Conservation (phyloP, 2,113 vertebrate genomes). For the Tichodroma muraria region DNA sequence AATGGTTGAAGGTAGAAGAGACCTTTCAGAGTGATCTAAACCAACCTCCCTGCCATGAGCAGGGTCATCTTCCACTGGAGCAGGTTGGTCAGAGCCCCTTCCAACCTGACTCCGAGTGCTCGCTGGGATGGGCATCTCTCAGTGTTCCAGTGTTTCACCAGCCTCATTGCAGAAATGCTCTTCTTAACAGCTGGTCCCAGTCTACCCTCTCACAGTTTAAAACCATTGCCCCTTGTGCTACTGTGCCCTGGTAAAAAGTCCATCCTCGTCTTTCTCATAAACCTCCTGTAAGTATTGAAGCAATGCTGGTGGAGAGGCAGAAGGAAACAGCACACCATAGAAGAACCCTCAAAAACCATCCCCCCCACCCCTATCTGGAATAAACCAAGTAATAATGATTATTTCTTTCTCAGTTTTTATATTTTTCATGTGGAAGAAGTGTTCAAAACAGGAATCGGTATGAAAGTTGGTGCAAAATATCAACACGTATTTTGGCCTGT, state of each 20-base stretch:
- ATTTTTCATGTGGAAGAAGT: not conserved
- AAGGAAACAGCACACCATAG: not conserved
- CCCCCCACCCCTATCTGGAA: too few species aligned
- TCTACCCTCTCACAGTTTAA: not conserved
- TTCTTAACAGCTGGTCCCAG: not conserved
- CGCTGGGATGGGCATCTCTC: not conserved
- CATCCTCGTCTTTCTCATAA: not conserved
- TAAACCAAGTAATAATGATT: not conserved
- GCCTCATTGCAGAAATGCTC: not conserved
- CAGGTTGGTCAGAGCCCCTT: not conserved
- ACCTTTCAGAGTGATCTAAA: not conserved
- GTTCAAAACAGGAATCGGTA: not conserved
- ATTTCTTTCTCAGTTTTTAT: not conserved
- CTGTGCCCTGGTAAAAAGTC: not conserved
- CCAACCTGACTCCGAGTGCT: not conserved
- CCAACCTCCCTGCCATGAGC: accelerated
- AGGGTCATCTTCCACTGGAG: too few species aligned
- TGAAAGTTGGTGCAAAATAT: not conserved
- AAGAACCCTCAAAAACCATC: not conserved
- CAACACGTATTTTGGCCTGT: not conserved
- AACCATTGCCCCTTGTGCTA: not conserved
- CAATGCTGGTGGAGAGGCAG: not conserved
- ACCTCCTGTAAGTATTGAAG: not conserved
- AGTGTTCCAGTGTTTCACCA: not conserved
- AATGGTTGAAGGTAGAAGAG: not conserved